Base-by-base conservation (phyloP, 2,113 vertebrate species). In the sheep (Ovis aries) region DNA sequence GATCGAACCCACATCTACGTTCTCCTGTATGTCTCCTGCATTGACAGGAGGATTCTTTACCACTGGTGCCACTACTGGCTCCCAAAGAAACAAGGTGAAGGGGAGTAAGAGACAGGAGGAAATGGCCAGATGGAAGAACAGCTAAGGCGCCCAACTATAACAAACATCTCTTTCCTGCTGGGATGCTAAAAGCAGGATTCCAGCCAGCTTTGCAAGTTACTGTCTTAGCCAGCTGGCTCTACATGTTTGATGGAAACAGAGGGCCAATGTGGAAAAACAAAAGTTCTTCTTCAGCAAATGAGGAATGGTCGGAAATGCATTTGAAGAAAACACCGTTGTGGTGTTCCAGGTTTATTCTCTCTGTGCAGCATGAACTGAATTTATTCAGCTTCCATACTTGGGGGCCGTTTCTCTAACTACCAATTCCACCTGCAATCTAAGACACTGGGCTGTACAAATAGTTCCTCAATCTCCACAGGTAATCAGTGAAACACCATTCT, bases 201-300 rank as follows among this genome's bases (percentile, higher is more conserved):
- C 83, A 80, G 43, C 55, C 96, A 96, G 84, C 90, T 90, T 86
- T 77, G 33, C 2, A 8, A 96, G 71, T 71, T 57, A 64, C 45
- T 84, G 23, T 77, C 78, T 67, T 88, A 89, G 96, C 93, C 96
- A 97, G 45, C 1, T 97, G 94, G 96, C 40, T 43, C 93, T 97
- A n/a, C 57, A 59, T 31, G 77, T 62, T 17, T 77, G 62, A 81
- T 62, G 64, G 71, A 86, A 98, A 87, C 9, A 45, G 64, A 88
- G 40, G 71, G 48, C 89, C 89, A 95, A 60, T 15, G 45, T 59
- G n/a, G 45, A 74, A 81, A 93, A 91, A 59, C 48, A 64, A 92
- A 97, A 97, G 13, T 78, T 74, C 80, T 93, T 82, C 74, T 36
- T 71, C 57, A 83, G 55, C 67, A 91, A 89, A 89, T 87, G 59